Conservation (phyloP, 2,113 vertebrate genomes). For the Hippopotamus amphibius region DNA sequence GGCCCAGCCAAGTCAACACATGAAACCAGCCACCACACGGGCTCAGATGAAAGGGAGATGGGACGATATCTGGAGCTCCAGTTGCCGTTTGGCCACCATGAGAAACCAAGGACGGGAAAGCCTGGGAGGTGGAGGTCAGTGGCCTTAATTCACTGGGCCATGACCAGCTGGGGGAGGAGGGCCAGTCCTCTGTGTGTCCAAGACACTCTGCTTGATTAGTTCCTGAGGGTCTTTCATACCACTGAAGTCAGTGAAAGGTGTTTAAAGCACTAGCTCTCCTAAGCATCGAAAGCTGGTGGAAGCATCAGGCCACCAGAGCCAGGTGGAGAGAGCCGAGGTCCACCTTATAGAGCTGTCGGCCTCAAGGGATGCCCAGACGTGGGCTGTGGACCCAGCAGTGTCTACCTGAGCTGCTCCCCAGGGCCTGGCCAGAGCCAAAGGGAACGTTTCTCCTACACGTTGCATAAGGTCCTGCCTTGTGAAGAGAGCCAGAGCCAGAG, state of each 20-base stretch:
- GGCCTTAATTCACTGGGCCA: neutral
- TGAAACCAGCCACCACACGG: too few relatives aligned
- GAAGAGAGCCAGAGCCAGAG: too few relatives aligned
- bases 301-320: fast-evolving
- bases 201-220: fast-evolving
- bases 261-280: neutral
- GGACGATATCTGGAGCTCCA: neutral
- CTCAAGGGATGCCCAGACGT: fast-evolving
- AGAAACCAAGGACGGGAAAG: neutral
- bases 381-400: fast-evolving
- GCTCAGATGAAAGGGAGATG: neutral
- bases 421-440: neutral
- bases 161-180: fast-evolving
- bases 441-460: too few relatives aligned
- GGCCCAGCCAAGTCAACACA: neutral
- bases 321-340: neutral
- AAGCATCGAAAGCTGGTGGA: fast-evolving
- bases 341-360: neutral
- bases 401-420: neutral
- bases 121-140: neutral
- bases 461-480: fast-evolving
- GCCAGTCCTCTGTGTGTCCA: neutral
- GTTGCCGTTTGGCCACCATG: neutral
- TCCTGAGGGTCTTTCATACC: neutral
- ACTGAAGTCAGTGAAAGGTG: neutral